Percentiles rank a stretch among this genome's conserved stretches.
phyloP scores from a whole-genome alignment of 2,888 invertebrate genomes.

The Rotaria macrura region DNA sequence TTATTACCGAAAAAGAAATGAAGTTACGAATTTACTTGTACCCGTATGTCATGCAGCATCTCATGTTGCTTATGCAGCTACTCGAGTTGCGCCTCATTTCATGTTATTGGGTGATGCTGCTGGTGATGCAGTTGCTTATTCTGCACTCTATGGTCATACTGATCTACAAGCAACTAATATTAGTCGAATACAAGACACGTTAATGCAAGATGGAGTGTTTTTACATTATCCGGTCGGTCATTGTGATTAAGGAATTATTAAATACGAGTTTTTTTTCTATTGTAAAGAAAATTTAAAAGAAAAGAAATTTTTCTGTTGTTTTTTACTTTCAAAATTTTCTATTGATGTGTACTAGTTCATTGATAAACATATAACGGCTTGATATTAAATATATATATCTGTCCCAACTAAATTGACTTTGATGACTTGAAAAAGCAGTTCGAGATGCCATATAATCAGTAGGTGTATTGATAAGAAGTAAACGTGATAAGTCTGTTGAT shows the following conservation, averaged over 20 bases:
- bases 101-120: neutral
- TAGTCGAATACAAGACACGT: neutral
- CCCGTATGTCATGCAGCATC: neutral
- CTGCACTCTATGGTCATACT: neutral
- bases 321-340: no score
- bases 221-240: neutral
- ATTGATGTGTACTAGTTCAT: slow-evolving; percentile 46
- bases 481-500: slow-evolving; percentile 60
- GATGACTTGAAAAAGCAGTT: slow-evolving; percentile 70
- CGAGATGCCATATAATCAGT: neutral
- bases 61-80: neutral
- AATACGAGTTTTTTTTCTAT: no score
- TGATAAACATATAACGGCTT: slow-evolving; percentile 78
- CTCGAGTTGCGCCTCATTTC: neutral
- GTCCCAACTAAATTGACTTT: slow-evolving; percentile 90
- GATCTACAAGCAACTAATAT: neutral
- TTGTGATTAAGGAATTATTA: neutral
- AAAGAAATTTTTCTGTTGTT: no score
- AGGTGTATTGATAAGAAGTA: neutral
- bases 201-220: neutral
- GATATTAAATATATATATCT: slow-evolving; percentile 68
- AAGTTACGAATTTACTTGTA: neutral
- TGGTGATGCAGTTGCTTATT: neutral
- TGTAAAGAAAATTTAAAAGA: no score
- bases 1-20: neutral